phyloP scores from a whole-genome alignment of 1,140 invertebrate species.

The Macrobrachium nipponense region DNA sequence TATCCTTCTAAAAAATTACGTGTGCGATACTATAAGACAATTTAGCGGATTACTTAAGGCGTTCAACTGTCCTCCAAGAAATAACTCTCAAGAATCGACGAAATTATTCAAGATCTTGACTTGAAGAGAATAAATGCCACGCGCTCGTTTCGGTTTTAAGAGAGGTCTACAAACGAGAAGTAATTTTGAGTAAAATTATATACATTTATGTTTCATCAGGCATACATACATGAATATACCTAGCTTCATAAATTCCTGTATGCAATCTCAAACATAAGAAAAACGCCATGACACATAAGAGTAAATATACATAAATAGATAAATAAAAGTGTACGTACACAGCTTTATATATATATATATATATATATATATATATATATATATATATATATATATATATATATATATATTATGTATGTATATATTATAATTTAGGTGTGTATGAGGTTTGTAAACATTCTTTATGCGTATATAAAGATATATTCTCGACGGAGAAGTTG shows the following conservation, averaged over 20 bases:
- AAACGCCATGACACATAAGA: neutral
- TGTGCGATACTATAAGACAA: too few relatives aligned
- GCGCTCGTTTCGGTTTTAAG: too few relatives aligned
- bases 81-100: too few relatives aligned
- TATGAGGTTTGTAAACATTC: neutral
- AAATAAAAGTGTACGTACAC: neutral
- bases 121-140: too few relatives aligned
- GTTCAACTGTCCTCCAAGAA: too few relatives aligned
- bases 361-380: conserved; percentile 1
- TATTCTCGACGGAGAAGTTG: neutral
- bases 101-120: too few relatives aligned
- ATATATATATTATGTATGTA: neutral
- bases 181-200: neutral
- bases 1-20: too few relatives aligned
- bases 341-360: neutral
- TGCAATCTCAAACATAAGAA: too few relatives aligned
- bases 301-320: neutral
- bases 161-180: too few relatives aligned
- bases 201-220: neutral
- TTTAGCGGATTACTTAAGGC: too few relatives aligned
- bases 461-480: neutral
- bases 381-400: neutral
- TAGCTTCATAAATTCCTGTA: too few relatives aligned
- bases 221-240: neutral
- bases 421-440: neutral